A percentile compares a stretch with the other conserved stretches of the same genome.
Conservation (phyloP, 92 coral and sea anemone species). For the Chrysogorgia sp. region DNA sequence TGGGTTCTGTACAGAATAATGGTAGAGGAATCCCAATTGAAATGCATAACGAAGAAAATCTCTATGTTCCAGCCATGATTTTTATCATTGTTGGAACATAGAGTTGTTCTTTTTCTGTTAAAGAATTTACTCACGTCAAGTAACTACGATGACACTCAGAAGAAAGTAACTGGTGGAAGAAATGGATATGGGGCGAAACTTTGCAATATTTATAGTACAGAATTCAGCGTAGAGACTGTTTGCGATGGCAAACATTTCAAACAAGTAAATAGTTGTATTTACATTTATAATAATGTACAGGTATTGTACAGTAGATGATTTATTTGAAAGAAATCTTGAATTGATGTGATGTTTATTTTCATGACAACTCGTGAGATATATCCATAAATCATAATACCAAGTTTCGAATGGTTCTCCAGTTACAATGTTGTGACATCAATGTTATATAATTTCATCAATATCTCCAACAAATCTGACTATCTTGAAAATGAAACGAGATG, state of each 20-base stretch:
- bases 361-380: background rate
- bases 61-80: slow-evolving; percentile 86
- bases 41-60: slow-evolving; percentile 87
- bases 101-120: no score
- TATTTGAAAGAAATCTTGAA: background rate
- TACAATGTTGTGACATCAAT: no score
- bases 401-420: no score
- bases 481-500: no score
- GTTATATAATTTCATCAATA: no score
- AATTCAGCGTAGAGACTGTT: slow-evolving; percentile 86
- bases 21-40: slow-evolving; percentile 95
- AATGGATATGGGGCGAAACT: slow-evolving; percentile 99
- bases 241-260: slow-evolving; percentile 75
- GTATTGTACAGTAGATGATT: background rate
- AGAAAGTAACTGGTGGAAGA: slow-evolving; percentile 96
- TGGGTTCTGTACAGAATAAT: slow-evolving; percentile 87
- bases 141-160: slow-evolving; percentile 89
- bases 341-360: background rate
- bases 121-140: slow-evolving; percentile 91
- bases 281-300: no score
- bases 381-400: background rate
- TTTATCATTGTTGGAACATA: no score
- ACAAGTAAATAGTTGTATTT: slow-evolving; percentile 73
- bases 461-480: no score
- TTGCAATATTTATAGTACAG: slow-evolving; percentile 92